A percentile compares a stretch with the other conserved stretches of the same genome.
phyloP scores from a whole-genome alignment of 1,140 invertebrate genomes.

The Mya arenaria region DNA sequence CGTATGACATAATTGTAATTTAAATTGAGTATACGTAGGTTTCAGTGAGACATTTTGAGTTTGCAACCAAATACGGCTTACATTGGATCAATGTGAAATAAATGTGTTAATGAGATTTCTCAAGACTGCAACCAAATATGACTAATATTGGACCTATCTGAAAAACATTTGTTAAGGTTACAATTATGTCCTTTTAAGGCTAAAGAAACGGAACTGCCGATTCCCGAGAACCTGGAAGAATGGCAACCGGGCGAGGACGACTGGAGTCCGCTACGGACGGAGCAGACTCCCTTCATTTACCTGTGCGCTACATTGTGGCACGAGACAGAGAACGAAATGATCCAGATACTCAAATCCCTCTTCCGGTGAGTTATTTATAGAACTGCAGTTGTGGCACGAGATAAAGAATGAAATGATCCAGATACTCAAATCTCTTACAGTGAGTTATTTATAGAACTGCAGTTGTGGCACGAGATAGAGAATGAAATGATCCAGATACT shows the following conservation, averaged over 20 bases:
- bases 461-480: constrained; percentile 83
- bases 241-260: constrained; percentile 36
- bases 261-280: constrained; percentile 54
- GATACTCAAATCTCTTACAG: constrained; percentile 81
- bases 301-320: constrained; percentile 83
- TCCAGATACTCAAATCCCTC: constrained; percentile 81
- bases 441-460: no score
- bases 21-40: not conserved
- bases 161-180: constrained; percentile 79
- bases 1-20: not conserved
- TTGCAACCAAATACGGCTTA: not conserved
- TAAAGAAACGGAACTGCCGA: constrained; percentile 6
- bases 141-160: not conserved
- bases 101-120: not conserved
- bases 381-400: constrained; percentile 84
- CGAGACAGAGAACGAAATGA: constrained; percentile 82
- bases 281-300: constrained; percentile 77
- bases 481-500: constrained; percentile 82
- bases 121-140: no score
- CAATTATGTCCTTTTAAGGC: not conserved
- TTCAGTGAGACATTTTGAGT: not conserved
- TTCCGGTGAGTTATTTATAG: constrained; percentile 77
- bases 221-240: constrained; percentile 47
- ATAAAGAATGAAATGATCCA: constrained; percentile 81
- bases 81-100: not conserved